phyloP scores from a whole-genome alignment of 2,113 vertebrate genomes.

The Okapia johnstoni region DNA sequence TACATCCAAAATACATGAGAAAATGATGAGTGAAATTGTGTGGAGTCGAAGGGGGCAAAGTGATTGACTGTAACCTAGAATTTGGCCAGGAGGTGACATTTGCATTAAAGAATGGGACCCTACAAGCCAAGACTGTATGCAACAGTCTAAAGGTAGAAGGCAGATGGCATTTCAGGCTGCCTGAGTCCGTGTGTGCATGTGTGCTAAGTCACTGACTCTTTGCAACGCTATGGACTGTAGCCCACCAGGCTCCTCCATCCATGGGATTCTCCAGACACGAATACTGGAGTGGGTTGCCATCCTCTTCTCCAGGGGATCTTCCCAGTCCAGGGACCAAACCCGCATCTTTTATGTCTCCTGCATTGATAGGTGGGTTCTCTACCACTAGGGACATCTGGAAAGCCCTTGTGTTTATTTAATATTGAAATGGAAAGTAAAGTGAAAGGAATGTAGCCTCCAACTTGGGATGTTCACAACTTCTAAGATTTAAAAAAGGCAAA shows the following conservation, averaged over 20 bases:
- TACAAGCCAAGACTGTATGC: too few species aligned
- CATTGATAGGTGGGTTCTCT: too few species aligned
- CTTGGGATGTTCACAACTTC: not conserved
- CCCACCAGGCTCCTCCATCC: too few species aligned
- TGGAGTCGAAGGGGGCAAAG: not conserved
- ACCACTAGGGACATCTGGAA: too few species aligned
- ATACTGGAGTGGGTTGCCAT: too few species aligned
- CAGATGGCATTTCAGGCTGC: not conserved
- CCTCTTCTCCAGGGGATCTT: too few species aligned
- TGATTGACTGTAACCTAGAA: not conserved
- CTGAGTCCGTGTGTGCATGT: not conserved
- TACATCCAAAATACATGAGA: not conserved
- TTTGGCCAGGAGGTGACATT: not conserved
- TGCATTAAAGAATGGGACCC: not conserved
- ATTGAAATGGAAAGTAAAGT: not conserved
- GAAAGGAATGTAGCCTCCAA: not conserved
- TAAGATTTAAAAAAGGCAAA: not conserved
- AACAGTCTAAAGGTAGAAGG: not conserved
- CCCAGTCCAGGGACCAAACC: too few species aligned
- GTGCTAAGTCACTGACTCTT: too few species aligned
- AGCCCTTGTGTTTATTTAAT: not conserved
- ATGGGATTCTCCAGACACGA: too few species aligned
- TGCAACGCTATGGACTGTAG: too few species aligned
- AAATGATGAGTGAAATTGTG: not conserved
- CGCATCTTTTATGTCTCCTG: too few species aligned